Conservation (phyloP, 2,797 vertebrate genomes). For the Potorous gilbertii region DNA sequence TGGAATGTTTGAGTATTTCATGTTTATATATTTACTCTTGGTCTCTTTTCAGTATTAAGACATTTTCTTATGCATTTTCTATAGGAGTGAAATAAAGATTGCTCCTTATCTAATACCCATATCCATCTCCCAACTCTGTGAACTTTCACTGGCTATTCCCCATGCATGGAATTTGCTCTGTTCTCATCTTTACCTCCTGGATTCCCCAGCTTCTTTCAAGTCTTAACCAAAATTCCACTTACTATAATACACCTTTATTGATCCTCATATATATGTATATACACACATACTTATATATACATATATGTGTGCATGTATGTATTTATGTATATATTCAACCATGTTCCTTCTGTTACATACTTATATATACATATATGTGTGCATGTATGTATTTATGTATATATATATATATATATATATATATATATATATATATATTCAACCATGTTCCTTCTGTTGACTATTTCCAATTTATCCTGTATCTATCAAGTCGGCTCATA, state of each 20-base stretch:
- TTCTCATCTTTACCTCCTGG: too few species aligned
- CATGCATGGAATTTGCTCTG: too few species aligned
- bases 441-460: too few species aligned
- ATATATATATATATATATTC: background rate
- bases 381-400: too few species aligned
- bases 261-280: too few species aligned
- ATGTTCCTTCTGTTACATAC: too few species aligned
- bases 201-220: background rate
- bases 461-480: background rate
- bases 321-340: too few species aligned
- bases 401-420: too few species aligned
- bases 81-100: background rate
- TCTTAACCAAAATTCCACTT: background rate
- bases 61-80: background rate
- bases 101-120: background rate
- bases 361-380: too few species aligned
- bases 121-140: background rate
- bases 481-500: background rate
- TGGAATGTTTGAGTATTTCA: background rate
- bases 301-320: too few species aligned
- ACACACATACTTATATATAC: rapidly evolving
- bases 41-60: background rate
- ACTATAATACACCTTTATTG: background rate
- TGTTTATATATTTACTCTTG: background rate
- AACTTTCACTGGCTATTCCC: background rate